phyloP scores from a whole-genome alignment of 2,888 invertebrate species.

The Oeneis ivallda region DNA sequence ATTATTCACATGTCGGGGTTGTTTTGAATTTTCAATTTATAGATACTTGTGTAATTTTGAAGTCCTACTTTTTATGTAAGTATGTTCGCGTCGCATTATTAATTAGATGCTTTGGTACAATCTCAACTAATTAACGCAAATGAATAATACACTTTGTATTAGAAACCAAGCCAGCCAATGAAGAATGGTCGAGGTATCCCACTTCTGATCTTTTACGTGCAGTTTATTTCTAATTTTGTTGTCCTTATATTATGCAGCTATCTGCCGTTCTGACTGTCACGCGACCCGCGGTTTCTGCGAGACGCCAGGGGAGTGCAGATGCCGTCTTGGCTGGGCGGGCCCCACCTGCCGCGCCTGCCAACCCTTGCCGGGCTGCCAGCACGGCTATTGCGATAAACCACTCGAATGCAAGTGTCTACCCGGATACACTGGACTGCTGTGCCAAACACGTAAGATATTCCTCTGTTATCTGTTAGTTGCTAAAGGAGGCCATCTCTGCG shows the following conservation, averaged over 20 bases:
- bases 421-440: slow-evolving; percentile 94
- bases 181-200: too few species aligned
- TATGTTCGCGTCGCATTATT: too few species aligned
- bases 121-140: too few species aligned
- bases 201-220: too few species aligned
- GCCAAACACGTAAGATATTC: slow-evolving; percentile 88
- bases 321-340: slow-evolving; percentile 95
- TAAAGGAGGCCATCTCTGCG: too few species aligned
- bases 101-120: too few species aligned
- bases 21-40: too few species aligned
- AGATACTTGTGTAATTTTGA: too few species aligned
- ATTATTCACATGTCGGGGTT: too few species aligned
- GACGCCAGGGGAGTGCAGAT: slow-evolving; percentile 93
- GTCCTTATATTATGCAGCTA: slow-evolving; percentile 72
- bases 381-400: slow-evolving; percentile 94
- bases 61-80: too few species aligned
- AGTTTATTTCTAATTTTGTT: background rate
- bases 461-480: background rate
- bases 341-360: slow-evolving; percentile 92
- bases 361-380: slow-evolving; percentile 93
- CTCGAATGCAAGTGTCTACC: slow-evolving; percentile 94
- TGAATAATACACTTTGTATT: too few species aligned
- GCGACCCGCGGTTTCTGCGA: slow-evolving; percentile 93
- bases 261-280: slow-evolving; percentile 93
- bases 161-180: too few species aligned